A percentile compares a stretch with the other conserved stretches of the same genome.
Conservation (phyloP, 2,797 vertebrate species). For the Coccyzus lansbergi region DNA sequence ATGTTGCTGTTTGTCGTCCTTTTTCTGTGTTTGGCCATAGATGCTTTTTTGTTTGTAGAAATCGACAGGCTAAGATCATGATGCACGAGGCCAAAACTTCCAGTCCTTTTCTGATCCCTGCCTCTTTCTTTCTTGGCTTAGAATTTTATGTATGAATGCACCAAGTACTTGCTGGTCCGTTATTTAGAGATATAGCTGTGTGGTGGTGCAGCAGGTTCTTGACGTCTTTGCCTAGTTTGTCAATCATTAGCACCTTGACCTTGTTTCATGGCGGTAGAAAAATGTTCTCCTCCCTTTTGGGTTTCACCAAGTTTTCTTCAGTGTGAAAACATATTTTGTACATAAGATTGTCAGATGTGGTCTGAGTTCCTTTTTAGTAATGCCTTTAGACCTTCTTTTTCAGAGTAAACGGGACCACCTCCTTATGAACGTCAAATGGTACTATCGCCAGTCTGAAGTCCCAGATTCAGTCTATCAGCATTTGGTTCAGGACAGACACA, state of each 20-base stretch:
- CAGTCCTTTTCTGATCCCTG: background rate
- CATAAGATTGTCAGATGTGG: background rate
- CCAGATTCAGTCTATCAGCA: constrained; percentile 99
- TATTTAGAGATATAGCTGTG: accelerated
- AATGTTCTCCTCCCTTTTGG: background rate
- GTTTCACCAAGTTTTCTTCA: background rate
- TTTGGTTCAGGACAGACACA: constrained; percentile 99
- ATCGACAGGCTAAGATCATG: background rate
- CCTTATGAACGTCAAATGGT: constrained; percentile 99
- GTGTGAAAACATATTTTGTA: background rate
- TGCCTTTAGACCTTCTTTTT: constrained; percentile 76
- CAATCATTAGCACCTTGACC: accelerated
- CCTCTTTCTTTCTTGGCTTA: background rate
- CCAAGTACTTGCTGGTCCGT: background rate
- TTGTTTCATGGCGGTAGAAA: background rate
- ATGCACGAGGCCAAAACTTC: background rate
- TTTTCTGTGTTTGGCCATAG: background rate
- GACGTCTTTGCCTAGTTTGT: background rate
- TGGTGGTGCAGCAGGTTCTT: background rate
- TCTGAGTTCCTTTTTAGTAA: constrained; percentile 46
- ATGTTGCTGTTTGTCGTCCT: background rate
- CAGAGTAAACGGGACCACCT: constrained; percentile 99
- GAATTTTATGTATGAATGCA: accelerated
- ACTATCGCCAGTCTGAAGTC: constrained; percentile 99
- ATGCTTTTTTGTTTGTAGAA: background rate